These are phyloP conservation scores for Pseudachorutes palmiensis DNA, from an alignment of 1,140 invertebrate genomes.

Conservation along the genomic window DNA sequence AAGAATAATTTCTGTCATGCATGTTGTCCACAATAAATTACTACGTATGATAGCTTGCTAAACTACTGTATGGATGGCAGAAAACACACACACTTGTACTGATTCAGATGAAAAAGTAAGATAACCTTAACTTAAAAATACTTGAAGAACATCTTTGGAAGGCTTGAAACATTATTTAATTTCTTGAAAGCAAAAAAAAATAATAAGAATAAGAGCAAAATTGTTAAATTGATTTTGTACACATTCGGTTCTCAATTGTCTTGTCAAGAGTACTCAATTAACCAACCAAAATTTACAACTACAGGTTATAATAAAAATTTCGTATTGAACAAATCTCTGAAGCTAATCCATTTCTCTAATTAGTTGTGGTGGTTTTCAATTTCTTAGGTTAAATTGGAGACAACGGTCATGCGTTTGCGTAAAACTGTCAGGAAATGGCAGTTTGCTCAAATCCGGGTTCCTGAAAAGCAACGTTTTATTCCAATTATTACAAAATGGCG, in stretches of 20 bases:
- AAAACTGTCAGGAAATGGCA: too few relatives aligned
- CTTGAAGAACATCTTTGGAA: background rate
- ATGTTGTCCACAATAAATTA: slow-evolving; percentile 7
- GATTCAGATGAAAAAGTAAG: slow-evolving; percentile 8
- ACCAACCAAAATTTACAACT: slow-evolving; percentile 8
- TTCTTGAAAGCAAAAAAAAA: slow-evolving; percentile 1
- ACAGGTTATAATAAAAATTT: slow-evolving; percentile 14
- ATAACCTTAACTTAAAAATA: slow-evolving; percentile 11
- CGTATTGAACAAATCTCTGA: slow-evolving; percentile 5
- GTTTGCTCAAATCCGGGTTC: too few relatives aligned
- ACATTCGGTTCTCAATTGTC: slow-evolving; percentile 16
- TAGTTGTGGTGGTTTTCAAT: too few relatives aligned
- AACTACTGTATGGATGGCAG: background rate
- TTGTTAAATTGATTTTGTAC: slow-evolving; percentile 6
- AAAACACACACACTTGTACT: slow-evolving; percentile 8
- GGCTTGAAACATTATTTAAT: background rate
- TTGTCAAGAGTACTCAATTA: slow-evolving; percentile 18
- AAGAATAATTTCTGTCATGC: slow-evolving; percentile 10
- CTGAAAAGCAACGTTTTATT: too few relatives aligned
- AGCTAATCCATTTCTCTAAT: background rate
- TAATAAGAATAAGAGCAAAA: background rate
- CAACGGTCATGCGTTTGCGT: too few relatives aligned
- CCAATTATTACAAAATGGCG: too few relatives aligned
- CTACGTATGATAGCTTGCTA: background rate
- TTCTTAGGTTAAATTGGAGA: too few relatives aligned